A percentile compares a stretch with the other conserved stretches of the same genome.
These are phyloP conservation scores for Xenopus tropicalis DNA, from an alignment of 2,113 vertebrate genomes.

Conservation along the genomic window DNA sequence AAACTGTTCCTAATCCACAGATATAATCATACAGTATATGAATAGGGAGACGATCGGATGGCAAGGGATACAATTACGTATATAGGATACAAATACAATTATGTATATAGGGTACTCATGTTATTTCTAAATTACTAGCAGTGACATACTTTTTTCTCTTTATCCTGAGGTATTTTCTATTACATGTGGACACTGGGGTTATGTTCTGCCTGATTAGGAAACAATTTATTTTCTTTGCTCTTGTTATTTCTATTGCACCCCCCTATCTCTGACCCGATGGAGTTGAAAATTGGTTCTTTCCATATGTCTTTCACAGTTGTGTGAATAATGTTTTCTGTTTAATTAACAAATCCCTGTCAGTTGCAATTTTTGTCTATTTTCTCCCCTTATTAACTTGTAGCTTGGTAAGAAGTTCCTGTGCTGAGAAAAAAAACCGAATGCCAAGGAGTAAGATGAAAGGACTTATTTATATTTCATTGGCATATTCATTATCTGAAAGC, in stretches of 20 bases:
- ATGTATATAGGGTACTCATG: not conserved
- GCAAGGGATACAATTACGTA: no score
- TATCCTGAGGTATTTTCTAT: conserved; percentile 39
- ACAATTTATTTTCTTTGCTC: conserved; percentile 40
- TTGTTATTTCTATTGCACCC: conserved; percentile 36
- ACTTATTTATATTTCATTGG: no score
- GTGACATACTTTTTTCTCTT: conserved; percentile 17
- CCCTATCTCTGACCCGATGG: conserved; percentile 37
- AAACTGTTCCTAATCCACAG: not conserved
- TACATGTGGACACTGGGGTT: conserved; percentile 38
- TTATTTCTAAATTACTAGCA: conserved; percentile 26
- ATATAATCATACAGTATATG: no score
- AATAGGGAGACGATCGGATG: no score
- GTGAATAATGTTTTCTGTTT: conserved; percentile 40
- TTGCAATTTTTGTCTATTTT: conserved; percentile 34
- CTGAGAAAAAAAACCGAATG: conserved; percentile 10
- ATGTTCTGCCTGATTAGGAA: conserved; percentile 43
- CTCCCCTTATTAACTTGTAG: conserved; percentile 25
- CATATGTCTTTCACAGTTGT: conserved; percentile 44
- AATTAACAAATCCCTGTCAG: conserved; percentile 45
- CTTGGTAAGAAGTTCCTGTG: conserved; percentile 24
- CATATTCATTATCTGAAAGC: no score
- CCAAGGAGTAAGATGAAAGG: not conserved
- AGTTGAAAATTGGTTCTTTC: conserved; percentile 43
- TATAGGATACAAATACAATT: conserved; percentile 9